Percentiles rank a stretch among this genome's conserved stretches.
These are phyloP conservation scores for Macrosoma leucophasiata DNA, from an alignment of 2,888 invertebrate genomes.

Conservation along the genomic window DNA sequence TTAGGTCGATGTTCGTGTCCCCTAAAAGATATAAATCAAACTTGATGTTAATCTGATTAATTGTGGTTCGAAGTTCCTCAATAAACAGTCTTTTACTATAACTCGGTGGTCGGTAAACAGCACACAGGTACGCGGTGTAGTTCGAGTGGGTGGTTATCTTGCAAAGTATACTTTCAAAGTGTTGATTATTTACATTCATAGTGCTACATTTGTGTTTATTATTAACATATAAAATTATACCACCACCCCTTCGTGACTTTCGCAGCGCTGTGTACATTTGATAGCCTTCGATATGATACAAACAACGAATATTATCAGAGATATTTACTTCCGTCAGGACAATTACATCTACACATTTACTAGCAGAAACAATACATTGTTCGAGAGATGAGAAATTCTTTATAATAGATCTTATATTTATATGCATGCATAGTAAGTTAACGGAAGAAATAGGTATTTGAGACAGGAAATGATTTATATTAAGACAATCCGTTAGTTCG, in stretches of 20 bases:
- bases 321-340: constrained; percentile 22
- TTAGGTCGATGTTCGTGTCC: no score
- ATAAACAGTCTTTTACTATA: constrained; percentile 2
- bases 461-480: constrained; percentile 4
- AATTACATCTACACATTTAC: constrained; percentile 6
- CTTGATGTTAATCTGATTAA: no score
- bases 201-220: no score
- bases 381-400: constrained; percentile 10
- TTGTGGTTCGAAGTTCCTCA: not conserved
- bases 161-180: not conserved
- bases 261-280: constrained; percentile 18
- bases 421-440: constrained; percentile 9
- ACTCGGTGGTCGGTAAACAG: constrained; percentile 2
- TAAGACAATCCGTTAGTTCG: constrained; percentile 2
- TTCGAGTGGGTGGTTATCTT: constrained; percentile 1
- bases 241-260: constrained; percentile 16
- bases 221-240: constrained; percentile 18
- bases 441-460: constrained; percentile 1
- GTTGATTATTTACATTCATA: no score
- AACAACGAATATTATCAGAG: constrained; percentile 6
- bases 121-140: constrained; percentile 3
- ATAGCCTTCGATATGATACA: constrained; percentile 20
- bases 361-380: constrained; percentile 3
- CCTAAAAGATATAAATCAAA: not conserved
- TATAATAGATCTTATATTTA: constrained; percentile 11